Base-by-base conservation (phyloP, 2,797 vertebrate species). In the Peromyscus attwateri region DNA sequence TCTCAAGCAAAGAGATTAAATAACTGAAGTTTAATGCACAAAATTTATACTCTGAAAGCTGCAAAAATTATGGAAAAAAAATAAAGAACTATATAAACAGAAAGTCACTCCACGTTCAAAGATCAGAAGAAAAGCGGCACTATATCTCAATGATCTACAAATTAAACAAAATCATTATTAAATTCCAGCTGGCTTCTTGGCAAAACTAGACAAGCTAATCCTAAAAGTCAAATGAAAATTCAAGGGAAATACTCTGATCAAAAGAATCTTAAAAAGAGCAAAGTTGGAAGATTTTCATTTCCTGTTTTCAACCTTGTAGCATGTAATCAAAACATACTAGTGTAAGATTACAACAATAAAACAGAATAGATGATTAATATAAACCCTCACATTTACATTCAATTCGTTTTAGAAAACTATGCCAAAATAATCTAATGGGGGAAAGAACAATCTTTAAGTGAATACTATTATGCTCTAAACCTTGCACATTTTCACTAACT, bases 31-130 rank as follows among this genome's bases (percentile, higher is more conserved):
- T 93, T 87, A 91, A 79, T 17, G 8, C 62, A 70, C 6, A 82
- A 92, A 89, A 97, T 17, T 84, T 87, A 73, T 60, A 93, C 37
- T 82, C 43, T 60, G 37, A 95, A 95, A 94, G 73, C 73, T 85
- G 80, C 2, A 91, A 64, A 92, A 23, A 84, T 0, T 75, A 19
- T 52, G 25, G 1, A 95, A 92, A 95, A 55, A 92, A 83, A 73
- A 52, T 73, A 25, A 94, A 91, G 21, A 93, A 87, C 52, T 77
- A 16, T 55, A 81, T 60, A 93, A 87, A 89, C 13, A 12, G 6
- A 90, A 93, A 68, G 1, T 40, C 79, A 88, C 60, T 17, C 81
- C 19, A 55, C 29, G 5, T 71, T 57, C 21, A 90, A 3, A 66
- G 40, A 83, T 43, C 40, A 79, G 76, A 92, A 84, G 49, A 83